Conservation (phyloP, 2,113 vertebrate species). For the Mugil cephalus region DNA sequence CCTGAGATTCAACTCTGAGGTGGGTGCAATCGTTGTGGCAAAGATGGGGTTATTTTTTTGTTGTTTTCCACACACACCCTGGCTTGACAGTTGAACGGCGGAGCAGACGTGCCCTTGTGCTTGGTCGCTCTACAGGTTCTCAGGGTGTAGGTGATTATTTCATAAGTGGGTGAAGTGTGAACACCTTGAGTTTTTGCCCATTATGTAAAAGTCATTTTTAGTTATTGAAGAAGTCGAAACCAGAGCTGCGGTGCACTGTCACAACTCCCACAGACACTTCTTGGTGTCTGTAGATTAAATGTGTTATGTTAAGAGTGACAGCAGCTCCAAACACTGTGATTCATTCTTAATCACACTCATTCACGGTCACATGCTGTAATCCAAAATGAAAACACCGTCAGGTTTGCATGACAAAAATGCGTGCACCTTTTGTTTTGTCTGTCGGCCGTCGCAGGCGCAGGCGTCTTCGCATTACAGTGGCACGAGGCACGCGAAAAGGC, state of each 20-base stretch:
- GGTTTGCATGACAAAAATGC: neutral
- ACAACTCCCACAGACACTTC: neutral
- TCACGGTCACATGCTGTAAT: neutral
- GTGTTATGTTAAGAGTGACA: neutral
- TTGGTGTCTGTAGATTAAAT: neutral
- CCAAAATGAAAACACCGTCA: conserved; percentile 6
- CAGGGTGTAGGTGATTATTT: conserved; percentile 1
- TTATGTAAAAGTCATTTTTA: neutral
- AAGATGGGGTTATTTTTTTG: conserved; percentile 15
- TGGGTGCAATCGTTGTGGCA: conserved; percentile 81
- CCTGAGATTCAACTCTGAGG: conserved; percentile 93
- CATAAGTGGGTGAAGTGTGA: conserved; percentile 15
- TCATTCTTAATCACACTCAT: conserved; percentile 10
- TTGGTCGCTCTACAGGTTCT: conserved; percentile 42
- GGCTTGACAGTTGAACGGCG: conserved; percentile 21
- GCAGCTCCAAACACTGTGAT: neutral
- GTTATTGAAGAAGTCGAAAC: neutral
- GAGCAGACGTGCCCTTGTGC: conserved; percentile 27
- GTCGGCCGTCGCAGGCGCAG: conserved; percentile 89
- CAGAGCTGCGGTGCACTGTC: neutral
- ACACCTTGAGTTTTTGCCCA: conserved; percentile 8
- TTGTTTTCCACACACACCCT: conserved; percentile 62
- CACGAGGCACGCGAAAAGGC: conserved; percentile 93
- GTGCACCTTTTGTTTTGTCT: conserved; percentile 23
- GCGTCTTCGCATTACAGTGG: conserved; percentile 93